Conservation (phyloP, 2,888 invertebrate genomes). For the Phaedon cochleariae region DNA sequence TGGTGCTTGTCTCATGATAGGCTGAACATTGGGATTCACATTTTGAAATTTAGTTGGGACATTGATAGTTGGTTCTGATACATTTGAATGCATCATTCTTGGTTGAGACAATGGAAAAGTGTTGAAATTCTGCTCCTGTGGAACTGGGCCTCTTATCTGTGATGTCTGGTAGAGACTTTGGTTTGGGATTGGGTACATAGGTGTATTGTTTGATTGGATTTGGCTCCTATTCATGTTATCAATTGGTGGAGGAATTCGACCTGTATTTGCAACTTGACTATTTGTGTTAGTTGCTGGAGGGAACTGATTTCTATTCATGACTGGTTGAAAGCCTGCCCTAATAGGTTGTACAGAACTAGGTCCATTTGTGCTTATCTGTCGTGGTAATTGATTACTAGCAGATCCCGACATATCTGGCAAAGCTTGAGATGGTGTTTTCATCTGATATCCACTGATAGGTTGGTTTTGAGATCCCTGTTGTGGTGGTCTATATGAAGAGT, state of each 20-base stretch:
- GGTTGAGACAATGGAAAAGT: not conserved
- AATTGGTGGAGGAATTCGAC: not conserved
- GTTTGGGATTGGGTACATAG: not conserved
- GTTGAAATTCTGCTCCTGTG: constrained; percentile 12
- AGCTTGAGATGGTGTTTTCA: not conserved
- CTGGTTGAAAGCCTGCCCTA: not conserved
- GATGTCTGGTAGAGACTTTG: not conserved
- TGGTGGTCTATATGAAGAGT: constrained; percentile 7
- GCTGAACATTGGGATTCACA: not conserved
- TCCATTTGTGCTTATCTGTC: not conserved
- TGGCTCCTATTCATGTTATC: not conserved
- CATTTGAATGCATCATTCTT: not conserved
- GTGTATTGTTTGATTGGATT: not conserved
- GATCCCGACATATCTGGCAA: not conserved
- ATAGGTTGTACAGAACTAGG: not conserved
- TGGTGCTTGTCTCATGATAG: not conserved
- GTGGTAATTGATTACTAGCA: not conserved
- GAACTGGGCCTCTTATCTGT: constrained; percentile 9
- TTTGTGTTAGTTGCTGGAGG: not conserved
- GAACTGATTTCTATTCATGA: not conserved
- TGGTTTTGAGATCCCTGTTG: constrained; percentile 1
- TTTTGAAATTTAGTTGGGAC: not conserved
- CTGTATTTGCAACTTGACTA: not conserved
- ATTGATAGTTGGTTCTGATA: not conserved
- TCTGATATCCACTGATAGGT: not conserved